Evolutionary conservation across 2,888 invertebrate species (phyloP), one percentile per base, ranked within the genome.

Genomic region (Lypha dubia): DNA sequence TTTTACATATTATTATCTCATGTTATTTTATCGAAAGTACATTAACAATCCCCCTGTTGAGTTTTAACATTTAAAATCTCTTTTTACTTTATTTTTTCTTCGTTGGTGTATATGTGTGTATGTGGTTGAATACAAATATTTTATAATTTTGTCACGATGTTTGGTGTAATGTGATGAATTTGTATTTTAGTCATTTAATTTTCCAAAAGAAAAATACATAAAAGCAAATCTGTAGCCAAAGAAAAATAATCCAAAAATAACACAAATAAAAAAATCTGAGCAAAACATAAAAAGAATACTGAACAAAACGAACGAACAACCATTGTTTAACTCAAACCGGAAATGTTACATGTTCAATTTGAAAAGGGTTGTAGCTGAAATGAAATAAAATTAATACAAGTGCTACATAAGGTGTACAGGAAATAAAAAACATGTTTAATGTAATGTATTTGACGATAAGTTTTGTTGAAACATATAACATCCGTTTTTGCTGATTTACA

Each of bases 101-200:
- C n/a, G n/a, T n/a, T n/a, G n/a, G n/a, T n/a, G n/a, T n/a, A n/a
- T n/a, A n/a, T n/a, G n/a, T n/a, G n/a, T n/a, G n/a, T n/a, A 1
- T 35, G 15, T 6, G 15, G n/a, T 9, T 20, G 58, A 3, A 1
- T 17, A 17, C 32, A 58, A 32, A n/a, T 20, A 75, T 63, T 84
- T 76, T 41, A 62, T 24, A 84, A 67, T 76, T 76, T 56, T 73
- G 80, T 80, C 84, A 84, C 80, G 84, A 67, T 84, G 76, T 73
- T 68, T 56, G 38, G 49, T 71, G 60, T 73, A 80, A 73, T 80
- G 76, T 80, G 80, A 76, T 80, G 67, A 80, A 80, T 80, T 75
- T 79, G 65, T 71, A 71, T 53, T 80, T 73, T 53, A 62, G 38
- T 56, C 60, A 80, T 68, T 67, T 80, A 56, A 82, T 70, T 83